phyloP scores from a whole-genome alignment of 2,888 invertebrate species.

The Himalopsyche tibetana region DNA sequence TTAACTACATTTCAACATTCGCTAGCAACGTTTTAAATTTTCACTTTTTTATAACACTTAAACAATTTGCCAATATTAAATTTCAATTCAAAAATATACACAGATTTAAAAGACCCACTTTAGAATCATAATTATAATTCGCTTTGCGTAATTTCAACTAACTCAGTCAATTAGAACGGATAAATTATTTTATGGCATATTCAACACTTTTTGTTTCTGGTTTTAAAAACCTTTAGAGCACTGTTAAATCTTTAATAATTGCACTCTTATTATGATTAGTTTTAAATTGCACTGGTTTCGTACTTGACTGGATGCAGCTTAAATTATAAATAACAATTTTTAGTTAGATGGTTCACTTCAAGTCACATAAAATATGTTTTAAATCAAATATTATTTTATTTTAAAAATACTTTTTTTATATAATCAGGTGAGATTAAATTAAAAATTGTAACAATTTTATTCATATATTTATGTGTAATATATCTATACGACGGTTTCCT shows the following conservation, averaged over 20 bases:
- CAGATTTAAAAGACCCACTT: background rate
- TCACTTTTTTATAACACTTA: background rate
- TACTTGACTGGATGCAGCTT: slow-evolving; percentile 37
- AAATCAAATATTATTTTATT: background rate
- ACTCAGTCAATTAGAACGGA: background rate
- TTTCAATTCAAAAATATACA: slow-evolving; percentile 1
- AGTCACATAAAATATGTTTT: background rate
- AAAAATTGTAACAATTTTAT: background rate
- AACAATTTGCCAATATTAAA: background rate
- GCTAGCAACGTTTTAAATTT: background rate
- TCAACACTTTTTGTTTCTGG: slow-evolving; percentile 8
- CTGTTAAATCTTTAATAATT: slow-evolving; percentile 20
- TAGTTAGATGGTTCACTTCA: background rate
- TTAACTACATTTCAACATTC: background rate
- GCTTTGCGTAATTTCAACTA: background rate
- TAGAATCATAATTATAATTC: background rate
- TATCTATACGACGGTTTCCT: background rate
- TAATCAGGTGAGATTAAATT: background rate
- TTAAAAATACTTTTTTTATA: slow-evolving; percentile 27
- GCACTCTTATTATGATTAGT: slow-evolving; percentile 19
- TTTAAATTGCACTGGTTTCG: slow-evolving; percentile 38
- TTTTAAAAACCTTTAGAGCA: slow-evolving; percentile 26
- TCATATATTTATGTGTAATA: no score
- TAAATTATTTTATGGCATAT: background rate
- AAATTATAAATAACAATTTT: slow-evolving; percentile 4